Percentiles rank a stretch among this genome's conserved stretches.
phyloP scores from a whole-genome alignment of 2,113 vertebrate species.

The Megaceryle maxima region DNA sequence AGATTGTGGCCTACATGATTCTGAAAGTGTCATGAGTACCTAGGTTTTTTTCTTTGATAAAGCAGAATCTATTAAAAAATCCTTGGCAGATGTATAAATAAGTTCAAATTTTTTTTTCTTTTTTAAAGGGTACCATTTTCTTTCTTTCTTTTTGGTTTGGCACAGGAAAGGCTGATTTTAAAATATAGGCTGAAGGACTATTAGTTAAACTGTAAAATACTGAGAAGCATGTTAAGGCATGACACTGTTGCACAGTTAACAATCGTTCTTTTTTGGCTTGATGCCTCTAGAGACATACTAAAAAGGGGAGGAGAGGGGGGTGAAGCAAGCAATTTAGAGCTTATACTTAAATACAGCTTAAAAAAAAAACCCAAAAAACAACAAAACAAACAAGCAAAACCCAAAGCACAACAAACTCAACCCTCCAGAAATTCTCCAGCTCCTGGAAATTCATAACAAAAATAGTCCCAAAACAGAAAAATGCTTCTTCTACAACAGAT shows the following conservation, averaged over 20 bases:
- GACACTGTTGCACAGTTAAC: slow-evolving; percentile 23
- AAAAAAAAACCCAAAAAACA: neutral
- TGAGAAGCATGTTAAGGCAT: slow-evolving; percentile 50
- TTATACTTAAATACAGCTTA: neutral
- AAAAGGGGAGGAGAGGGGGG: neutral
- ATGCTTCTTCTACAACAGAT: neutral
- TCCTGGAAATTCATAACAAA: neutral
- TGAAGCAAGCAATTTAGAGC: neutral
- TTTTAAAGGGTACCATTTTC: neutral
- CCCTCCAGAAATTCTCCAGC: neutral
- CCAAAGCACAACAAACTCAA: neutral
- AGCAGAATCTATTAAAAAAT: neutral
- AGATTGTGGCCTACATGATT: neutral
- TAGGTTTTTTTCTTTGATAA: neutral
- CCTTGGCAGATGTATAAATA: neutral
- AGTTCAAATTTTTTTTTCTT: neutral
- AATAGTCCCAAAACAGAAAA: neutral
- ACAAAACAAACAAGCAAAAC: too few relatives aligned
- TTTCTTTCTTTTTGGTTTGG: neutral
- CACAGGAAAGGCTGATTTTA: neutral
- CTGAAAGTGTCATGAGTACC: neutral
- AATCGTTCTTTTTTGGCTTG: neutral
- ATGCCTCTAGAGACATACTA: neutral
- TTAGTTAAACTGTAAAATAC: slow-evolving; percentile 10
- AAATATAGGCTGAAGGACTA: neutral